These are phyloP conservation scores for Agelas oroides DNA, from an alignment of 37 sponge, comb jelly and placozoan species.

Conservation along the genomic window DNA sequence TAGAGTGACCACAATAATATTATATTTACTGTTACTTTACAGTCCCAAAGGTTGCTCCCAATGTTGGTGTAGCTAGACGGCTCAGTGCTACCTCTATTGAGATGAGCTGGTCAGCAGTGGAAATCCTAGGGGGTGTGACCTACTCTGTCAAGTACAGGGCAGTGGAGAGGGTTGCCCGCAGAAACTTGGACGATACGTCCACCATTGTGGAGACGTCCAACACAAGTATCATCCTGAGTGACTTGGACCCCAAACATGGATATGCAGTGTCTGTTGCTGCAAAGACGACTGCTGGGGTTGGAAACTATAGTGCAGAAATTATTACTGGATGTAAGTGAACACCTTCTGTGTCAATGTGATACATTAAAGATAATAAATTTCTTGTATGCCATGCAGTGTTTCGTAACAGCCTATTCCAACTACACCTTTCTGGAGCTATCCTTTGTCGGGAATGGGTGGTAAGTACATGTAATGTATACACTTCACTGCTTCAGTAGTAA, in stretches of 20 bases:
- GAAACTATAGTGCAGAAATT: constrained; percentile 1
- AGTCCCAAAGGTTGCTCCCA: neutral
- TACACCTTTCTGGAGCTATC: constrained; percentile 33
- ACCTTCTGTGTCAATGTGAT: too few species aligned
- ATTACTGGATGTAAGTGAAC: too few species aligned
- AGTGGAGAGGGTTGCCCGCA: neutral
- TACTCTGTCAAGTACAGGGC: neutral
- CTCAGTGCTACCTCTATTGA: neutral
- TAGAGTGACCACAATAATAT: too few species aligned
- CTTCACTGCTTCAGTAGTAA: neutral
- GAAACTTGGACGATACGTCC: neutral
- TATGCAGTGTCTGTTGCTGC: constrained; percentile 17
- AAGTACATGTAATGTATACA: constrained; percentile 2
- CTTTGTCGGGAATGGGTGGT: constrained; percentile 32
- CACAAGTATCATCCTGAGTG: constrained; percentile 1
- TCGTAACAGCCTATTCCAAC: constrained; percentile 28
- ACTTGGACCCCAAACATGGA: constrained; percentile 5
- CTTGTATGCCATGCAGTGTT: constrained; percentile 23
- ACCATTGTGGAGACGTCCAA: neutral
- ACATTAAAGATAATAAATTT: too few species aligned
- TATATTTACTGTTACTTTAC: too few species aligned
- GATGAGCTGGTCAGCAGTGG: neutral
- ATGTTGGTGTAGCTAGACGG: neutral
- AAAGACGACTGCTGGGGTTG: neutral
- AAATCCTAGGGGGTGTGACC: neutral